These are phyloP conservation scores for Temnothorax rugatulus DNA, from an alignment of 2,888 invertebrate species.

Conservation along the genomic window DNA sequence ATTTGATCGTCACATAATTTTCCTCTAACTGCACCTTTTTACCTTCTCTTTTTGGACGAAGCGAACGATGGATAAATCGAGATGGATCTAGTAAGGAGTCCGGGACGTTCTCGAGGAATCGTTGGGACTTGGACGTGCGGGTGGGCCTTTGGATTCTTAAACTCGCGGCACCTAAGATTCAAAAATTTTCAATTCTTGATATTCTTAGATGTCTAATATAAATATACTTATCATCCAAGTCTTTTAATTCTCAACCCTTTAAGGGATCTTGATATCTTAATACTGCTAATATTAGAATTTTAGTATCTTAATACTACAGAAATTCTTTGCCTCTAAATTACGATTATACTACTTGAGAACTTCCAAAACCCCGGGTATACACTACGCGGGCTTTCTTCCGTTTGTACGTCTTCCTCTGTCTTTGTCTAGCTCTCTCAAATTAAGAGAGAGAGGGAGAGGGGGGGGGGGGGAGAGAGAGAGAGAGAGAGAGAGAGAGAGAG, in stretches of 20 bases:
- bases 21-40: conserved; percentile 49
- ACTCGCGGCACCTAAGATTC: not conserved
- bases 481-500: conserved; percentile 47
- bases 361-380: not conserved
- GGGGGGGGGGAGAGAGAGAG: conserved; percentile 35
- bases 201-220: not conserved
- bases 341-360: not conserved
- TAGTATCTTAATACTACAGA: not conserved
- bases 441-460: conserved; percentile 36
- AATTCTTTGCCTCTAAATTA: not conserved
- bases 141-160: not conserved
- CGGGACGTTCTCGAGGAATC: not conserved
- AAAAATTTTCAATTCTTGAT: not conserved
- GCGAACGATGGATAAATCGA: not conserved
- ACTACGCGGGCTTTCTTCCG: conserved; percentile 69
- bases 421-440: conserved; percentile 20
- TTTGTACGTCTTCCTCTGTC: conserved; percentile 65
- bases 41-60: not conserved
- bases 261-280: not conserved
- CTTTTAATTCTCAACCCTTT: not conserved
- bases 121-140: not conserved
- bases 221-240: too few relatives aligned
- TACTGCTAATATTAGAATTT: not conserved
- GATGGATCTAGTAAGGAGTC: not conserved
- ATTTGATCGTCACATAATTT: conserved; percentile 32